Percentiles rank a stretch among this genome's conserved stretches.
Conservation (phyloP, 2,888 invertebrate genomes). For the Polymixis lichenea region DNA sequence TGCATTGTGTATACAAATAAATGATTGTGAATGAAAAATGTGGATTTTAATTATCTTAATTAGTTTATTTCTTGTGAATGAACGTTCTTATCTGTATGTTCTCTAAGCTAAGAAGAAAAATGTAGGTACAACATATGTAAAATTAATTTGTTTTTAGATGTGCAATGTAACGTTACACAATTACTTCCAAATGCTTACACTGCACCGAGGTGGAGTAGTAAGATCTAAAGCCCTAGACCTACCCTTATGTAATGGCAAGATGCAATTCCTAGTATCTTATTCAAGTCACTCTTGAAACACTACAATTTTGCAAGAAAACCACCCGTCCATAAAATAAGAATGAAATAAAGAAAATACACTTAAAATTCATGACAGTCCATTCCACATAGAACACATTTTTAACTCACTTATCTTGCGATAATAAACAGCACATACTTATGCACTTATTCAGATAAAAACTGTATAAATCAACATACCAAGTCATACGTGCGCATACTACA, state of each 20-base stretch:
- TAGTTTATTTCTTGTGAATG: slow-evolving; percentile 5
- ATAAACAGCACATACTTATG: slow-evolving; percentile 32
- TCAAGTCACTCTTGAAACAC: neutral
- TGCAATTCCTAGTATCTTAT: neutral
- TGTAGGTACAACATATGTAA: too few species aligned
- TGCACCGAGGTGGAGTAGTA: too few species aligned
- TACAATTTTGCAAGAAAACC: neutral
- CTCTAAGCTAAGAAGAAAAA: neutral
- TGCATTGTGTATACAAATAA: slow-evolving; percentile 23
- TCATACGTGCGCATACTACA: neutral
- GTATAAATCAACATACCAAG: slow-evolving; percentile 33
- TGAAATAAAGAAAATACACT: slow-evolving; percentile 4
- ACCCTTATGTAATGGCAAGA: too few species aligned
- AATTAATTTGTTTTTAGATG: neutral
- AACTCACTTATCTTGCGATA: slow-evolving; percentile 20
- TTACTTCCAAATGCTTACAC: too few species aligned
- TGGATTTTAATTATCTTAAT: slow-evolving; percentile 4
- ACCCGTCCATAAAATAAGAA: neutral
- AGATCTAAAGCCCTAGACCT: too few species aligned
- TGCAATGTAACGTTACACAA: neutral
- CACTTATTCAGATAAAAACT: slow-evolving; percentile 44
- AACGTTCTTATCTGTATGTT: neutral
- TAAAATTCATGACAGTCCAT: slow-evolving; percentile 19
- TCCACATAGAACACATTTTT: slow-evolving; percentile 18
- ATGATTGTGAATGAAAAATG: slow-evolving; percentile 28